Percentiles rank a stretch among this genome's conserved stretches.
These are phyloP conservation scores for Megalops atlanticus DNA, from an alignment of 2,113 vertebrate species.

Conservation along the genomic window DNA sequence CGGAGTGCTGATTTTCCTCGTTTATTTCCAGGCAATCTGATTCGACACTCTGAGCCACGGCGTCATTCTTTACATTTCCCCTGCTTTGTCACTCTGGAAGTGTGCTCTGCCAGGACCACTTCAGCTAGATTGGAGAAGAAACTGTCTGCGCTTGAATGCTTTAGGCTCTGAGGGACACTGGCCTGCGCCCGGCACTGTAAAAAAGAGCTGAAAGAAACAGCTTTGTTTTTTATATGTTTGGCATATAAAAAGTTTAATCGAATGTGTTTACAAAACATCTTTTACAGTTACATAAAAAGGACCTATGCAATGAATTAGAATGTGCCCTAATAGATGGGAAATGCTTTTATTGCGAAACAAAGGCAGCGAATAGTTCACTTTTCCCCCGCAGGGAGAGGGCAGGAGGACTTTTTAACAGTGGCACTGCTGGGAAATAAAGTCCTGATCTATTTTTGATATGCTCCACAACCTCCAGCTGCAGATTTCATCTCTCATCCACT, in stretches of 20 bases:
- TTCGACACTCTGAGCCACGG: slow-evolving; percentile 16
- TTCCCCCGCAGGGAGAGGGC: background rate
- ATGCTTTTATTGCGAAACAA: background rate
- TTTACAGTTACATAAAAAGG: background rate
- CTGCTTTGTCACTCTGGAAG: background rate
- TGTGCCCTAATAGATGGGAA: background rate
- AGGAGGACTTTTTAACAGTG: background rate
- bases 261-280: background rate
- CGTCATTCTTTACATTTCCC: background rate
- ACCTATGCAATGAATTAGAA: background rate
- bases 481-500: background rate
- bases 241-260: background rate
- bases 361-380: background rate
- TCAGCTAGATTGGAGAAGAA: background rate
- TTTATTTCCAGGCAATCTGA: slow-evolving; percentile 30
- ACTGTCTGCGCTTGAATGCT: background rate
- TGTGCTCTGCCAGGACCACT: slow-evolving; percentile 33
- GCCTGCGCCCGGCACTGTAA: background rate
- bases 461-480: background rate
- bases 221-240: background rate
- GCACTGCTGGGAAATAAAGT: background rate
- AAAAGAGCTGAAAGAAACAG: background rate
- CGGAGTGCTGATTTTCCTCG: background rate
- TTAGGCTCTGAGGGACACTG: background rate
- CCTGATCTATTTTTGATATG: background rate